Evolutionary conservation across 2,797 vertebrate genomes (phyloP), one percentile per base, ranked within the genome.

Genomic region (Argya squamiceps): DNA sequence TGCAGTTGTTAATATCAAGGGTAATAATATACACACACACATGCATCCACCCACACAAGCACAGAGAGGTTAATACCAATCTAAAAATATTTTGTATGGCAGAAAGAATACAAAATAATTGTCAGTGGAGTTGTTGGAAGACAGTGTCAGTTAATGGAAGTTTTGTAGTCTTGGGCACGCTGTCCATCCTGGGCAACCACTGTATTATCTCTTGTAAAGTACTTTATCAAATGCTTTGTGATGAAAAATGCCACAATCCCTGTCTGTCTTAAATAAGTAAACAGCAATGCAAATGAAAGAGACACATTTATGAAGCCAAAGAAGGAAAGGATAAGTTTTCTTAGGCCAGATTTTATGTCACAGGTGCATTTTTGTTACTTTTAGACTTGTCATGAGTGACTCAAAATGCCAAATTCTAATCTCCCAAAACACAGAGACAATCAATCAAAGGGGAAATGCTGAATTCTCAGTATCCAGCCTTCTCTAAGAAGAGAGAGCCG

Each of bases 351-450:
- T 91, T 96, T 92, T 56, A 75, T 60, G 34, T 78, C 74, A 82
- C 34, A 74, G 64, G 70, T 65, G 44, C 19, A 41, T 81, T 86
- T 91, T 70, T 65, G 20, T 70, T 73, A 76, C 67, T 67, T 86
- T 75, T 67, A 37, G 39, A 47, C 30, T 87, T 83, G 47, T 32
- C 69, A 64, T 19, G 59, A 83, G 32, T 41, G 46, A 69, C 83
- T 86, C n/a, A 93, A 96, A 94, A 86, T 58, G 49, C 62, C 75
- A 75, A 74, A 89, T 86, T 94, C 47, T 76, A 92, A 93, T 82
- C 71, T 49, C 41, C 8, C 47, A 65, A 80, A 47, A 84, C 6
- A 27, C 34, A 89, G 75, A 93, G 53, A 77, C 69, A 82, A 77
- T 94, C 74, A 92, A 17, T 75, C 86, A 84, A 93, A 95, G 84